These are phyloP conservation scores for Diaphora mendica DNA, from an alignment of 2,888 invertebrate species.

Conservation along the genomic window DNA sequence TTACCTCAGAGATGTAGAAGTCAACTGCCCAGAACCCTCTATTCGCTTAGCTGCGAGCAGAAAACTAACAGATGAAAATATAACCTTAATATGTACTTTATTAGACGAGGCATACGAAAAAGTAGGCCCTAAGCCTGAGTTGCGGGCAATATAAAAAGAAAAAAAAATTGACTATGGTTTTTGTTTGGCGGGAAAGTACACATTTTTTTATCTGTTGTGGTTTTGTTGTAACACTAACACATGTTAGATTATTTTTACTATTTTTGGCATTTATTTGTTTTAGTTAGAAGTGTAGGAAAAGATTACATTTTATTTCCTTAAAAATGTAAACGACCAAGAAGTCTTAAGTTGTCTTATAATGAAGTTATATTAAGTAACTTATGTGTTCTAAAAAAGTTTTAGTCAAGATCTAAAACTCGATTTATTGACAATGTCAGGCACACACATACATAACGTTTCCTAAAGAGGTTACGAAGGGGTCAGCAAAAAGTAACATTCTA, in stretches of 20 bases:
- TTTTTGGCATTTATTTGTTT: background rate
- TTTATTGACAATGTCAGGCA: too few relatives aligned
- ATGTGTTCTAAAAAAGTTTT: too few relatives aligned
- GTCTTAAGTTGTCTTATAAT: background rate
- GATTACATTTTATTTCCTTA: too few relatives aligned
- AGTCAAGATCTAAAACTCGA: too few relatives aligned
- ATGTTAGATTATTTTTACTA: background rate
- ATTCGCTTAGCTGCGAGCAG: conserved; percentile 90
- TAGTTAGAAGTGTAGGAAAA: background rate
- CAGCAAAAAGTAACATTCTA: too few relatives aligned
- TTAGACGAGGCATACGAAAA: conserved; percentile 77
- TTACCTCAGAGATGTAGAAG: conserved; percentile 90
- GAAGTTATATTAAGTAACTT: too few relatives aligned
- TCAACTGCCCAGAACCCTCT: conserved; percentile 89
- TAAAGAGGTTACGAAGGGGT: too few relatives aligned
- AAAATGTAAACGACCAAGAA: background rate
- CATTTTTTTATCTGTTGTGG: conserved; percentile 15
- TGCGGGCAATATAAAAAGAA: conserved; percentile 53
- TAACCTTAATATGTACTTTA: conserved; percentile 74
- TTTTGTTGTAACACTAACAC: background rate
- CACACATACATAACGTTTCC: background rate
- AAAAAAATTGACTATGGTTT: conserved; percentile 4
- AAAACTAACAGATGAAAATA: conserved; percentile 87
- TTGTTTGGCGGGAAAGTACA: conserved; percentile 3
- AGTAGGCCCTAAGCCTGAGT: conserved; percentile 71